phyloP scores from a whole-genome alignment of 2,888 invertebrate species.

The Plagodis dolabraria region DNA sequence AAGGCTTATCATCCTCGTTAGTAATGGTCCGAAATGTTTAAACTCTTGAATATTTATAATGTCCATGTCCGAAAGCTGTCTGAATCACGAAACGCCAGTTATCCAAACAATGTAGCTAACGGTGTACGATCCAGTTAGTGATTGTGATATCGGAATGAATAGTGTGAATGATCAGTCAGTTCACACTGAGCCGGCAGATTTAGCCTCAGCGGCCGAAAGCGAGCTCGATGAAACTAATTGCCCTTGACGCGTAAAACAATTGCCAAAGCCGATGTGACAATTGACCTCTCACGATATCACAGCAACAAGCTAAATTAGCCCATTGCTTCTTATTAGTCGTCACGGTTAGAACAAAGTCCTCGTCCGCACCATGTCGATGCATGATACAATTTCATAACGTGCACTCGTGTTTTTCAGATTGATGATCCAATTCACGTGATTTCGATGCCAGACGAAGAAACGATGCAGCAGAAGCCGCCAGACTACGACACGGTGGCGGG shows the following conservation, averaged over 20 bases:
- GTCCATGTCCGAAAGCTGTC: constrained; percentile 1
- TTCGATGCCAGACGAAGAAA: constrained; percentile 84
- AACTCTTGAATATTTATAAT: constrained; percentile 1
- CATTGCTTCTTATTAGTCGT: constrained; percentile 28
- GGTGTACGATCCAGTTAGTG: constrained; percentile 21
- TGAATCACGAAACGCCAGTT: constrained; percentile 24
- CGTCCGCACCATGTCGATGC: constrained; percentile 18
- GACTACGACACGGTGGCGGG: constrained; percentile 89
- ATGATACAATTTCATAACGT: constrained; percentile 8
- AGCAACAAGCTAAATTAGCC: constrained; percentile 36
- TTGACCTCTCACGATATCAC: constrained; percentile 37
- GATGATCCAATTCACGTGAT: constrained; percentile 88
- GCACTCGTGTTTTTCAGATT: constrained; percentile 74
- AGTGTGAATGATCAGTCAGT: constrained; percentile 17
- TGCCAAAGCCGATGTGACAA: constrained; percentile 35
- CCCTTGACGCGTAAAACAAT: constrained; percentile 39
- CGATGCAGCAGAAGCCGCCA: constrained; percentile 88
- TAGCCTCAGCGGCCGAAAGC: constrained; percentile 34
- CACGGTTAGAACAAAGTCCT: constrained; percentile 28
- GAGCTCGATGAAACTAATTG: constrained; percentile 37
- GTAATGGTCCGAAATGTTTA: not conserved
- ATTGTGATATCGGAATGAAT: constrained; percentile 32
- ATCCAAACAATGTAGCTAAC: constrained; percentile 25
- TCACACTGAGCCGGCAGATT: constrained; percentile 23
- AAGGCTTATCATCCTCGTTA: not conserved